These are phyloP conservation scores for Perognathus longimembris DNA, from an alignment of 2,113 vertebrate species.

Conservation along the genomic window DNA sequence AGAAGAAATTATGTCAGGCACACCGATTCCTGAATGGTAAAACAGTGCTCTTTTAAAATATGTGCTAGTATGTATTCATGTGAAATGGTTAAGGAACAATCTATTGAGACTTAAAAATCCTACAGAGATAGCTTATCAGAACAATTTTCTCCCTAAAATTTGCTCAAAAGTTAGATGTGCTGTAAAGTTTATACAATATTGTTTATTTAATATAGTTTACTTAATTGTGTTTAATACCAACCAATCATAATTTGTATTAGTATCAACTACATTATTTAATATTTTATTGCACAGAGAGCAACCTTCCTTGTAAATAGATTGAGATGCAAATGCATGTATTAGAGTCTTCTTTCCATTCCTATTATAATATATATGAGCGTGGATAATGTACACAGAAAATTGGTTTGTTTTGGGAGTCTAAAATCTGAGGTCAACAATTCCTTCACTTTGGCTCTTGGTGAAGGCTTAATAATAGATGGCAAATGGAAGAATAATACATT, in stretches of 20 bases:
- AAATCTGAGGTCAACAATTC: neutral
- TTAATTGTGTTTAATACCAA: conserved; percentile 1
- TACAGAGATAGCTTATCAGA: neutral
- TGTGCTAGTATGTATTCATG: neutral
- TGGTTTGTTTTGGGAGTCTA: neutral
- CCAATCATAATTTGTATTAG: neutral
- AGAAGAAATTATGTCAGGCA: neutral
- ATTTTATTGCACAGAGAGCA: neutral
- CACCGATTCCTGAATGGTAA: neutral
- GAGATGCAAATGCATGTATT: neutral
- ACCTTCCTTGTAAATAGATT: neutral
- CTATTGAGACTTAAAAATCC: neutral
- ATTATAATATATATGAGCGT: neutral
- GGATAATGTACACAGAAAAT: neutral
- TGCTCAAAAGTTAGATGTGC: neutral
- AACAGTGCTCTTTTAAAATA: neutral
- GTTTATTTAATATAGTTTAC: neutral
- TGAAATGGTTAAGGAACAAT: neutral
- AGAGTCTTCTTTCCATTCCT: neutral
- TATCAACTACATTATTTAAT: neutral
- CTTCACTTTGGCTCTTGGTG: neutral
- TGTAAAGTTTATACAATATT: neutral
- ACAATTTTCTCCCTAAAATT: neutral
- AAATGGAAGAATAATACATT: neutral
- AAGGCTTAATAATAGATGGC: neutral